Evolutionary conservation across 2,797 vertebrate species (phyloP).

Genomic region (Parauchenoglanis punctatus): DNA sequence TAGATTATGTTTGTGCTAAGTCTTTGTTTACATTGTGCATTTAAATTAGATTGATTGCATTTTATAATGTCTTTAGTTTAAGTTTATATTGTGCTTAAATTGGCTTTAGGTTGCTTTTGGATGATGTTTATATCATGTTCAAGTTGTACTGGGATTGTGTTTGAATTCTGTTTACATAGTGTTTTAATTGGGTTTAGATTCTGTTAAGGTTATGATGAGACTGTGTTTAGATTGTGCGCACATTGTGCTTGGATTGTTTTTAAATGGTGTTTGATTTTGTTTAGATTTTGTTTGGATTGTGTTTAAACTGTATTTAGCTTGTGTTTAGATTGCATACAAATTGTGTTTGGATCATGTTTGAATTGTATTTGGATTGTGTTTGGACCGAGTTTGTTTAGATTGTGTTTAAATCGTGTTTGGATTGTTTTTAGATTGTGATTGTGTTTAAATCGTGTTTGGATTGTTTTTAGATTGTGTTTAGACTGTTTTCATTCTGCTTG

Average conservation of each 20-base stretch:
- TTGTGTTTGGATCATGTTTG: neutral
- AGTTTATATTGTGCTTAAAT: neutral
- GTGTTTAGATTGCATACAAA: neutral
- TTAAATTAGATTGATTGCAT: too few species aligned
- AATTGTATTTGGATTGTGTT: neutral
- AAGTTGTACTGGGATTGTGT: neutral
- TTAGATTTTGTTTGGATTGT: neutral
- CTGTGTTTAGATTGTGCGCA: neutral
- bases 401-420: neutral
- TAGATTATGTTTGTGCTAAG: too few species aligned
- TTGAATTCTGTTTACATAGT: neutral
- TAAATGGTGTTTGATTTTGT: neutral
- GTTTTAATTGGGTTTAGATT: neutral
- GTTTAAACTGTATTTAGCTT: too few species aligned
- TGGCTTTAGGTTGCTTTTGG: neutral
- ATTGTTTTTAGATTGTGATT: neutral
- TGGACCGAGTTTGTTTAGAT: neutral
- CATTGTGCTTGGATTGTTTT: neutral
- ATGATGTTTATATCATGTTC: neutral
- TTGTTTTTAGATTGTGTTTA: neutral
- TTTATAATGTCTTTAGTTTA: neutral
- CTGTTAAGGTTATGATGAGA: neutral
- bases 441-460: too few species aligned
- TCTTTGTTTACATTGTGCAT: too few species aligned
- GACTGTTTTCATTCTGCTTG: neutral